Base-by-base conservation (phyloP, 2,113 vertebrate genomes). In the Albula goreensis region DNA sequence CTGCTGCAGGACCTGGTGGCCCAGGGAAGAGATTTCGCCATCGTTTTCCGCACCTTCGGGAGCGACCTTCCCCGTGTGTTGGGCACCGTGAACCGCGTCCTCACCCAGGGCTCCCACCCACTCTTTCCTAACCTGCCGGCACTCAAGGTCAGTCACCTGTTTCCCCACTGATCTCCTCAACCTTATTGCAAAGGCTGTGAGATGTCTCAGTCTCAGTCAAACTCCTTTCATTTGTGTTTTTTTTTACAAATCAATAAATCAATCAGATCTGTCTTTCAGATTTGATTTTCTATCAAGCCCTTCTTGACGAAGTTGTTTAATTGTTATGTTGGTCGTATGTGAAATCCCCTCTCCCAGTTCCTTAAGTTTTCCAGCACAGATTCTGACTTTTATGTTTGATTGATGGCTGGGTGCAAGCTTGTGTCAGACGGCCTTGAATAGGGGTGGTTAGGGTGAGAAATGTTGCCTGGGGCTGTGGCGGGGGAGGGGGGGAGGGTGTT, bases 21-120 rank as follows among this genome's bases (percentile, higher is more conserved):
- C 49, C 93, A 96, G 2, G 92, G 94, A 0, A 87, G 93, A 4
- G 90, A 93, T 0, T 98, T 98, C 31, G 90, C 96, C 0, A 2
- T 98, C 0, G 0, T 97, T 53, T 97, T 98, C 80, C 95, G 97
- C 5, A 97, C 96, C 0, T 98, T 98, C 25, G 97, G 97, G 49
- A 90, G 87, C 0, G 97, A 98, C 90, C 92, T 98, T 56, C 93
- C 95, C 49, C 93, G 93, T 0, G 89, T 94, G 48, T 92, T 98
- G 22, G 91, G 2, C 13, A 93, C 95, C 0, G 78, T 97, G 50
- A 78, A 86, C 83, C 92, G 85, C 0, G 93, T 94, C 0, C 90
- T 98, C 87, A 89, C 83, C 0, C 90, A 95, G 0, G 96, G 97
- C 5, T 91, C 93, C 81, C 97, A 98, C 82, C 97, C 97, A 0